Evolutionary conservation across 1,140 invertebrate genomes (phyloP), one percentile per base, ranked within the genome.

Genomic region (Campodea augens): DNA sequence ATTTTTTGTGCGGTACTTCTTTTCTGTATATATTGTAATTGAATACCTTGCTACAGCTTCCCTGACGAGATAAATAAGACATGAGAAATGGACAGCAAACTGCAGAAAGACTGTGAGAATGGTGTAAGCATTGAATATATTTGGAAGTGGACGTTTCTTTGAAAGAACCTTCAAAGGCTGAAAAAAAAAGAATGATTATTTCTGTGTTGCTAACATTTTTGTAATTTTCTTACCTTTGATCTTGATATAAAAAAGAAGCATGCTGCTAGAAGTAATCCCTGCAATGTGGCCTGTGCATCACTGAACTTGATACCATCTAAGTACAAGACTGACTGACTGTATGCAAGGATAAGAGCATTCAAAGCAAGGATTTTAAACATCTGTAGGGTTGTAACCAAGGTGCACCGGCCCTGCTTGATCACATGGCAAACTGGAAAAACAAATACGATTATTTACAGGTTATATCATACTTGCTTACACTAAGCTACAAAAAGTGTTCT

Each of bases 301-400:
- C 88, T 93, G 54, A 98, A 91, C 64, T 96, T 98, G 42, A 99
- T 87, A 21, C 93, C 93, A 64, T 98, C 92, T 47, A 98, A 72
- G 60, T 98, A 99, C 0, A 99, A 69, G 5, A 99, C 95, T 21
- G 91, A 98, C 64, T 98, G 93, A 60, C 90, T 91, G 68, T 99
- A 99, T 0, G 96, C 96, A 32, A 96, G 67, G 45, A 98, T 89
- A 1, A 99, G 71, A 0, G 96, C 93, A 65, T 99, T 98, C n/a
- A 99, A 62, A 0, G 96, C 96, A 27, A 99, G 66, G 52, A 99
- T 99, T 72, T 99, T 99, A 63, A 99, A 99, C 96, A 99, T 99
- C 65, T 99, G 96, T 32, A 99, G 66, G 0, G 96, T 99, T 1
- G 93, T 98, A 0, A 99, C 95, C 29, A 99, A 66, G 0, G 96